phyloP scores from a whole-genome alignment of 2,113 vertebrate genomes.

The Saccopteryx leptura region DNA sequence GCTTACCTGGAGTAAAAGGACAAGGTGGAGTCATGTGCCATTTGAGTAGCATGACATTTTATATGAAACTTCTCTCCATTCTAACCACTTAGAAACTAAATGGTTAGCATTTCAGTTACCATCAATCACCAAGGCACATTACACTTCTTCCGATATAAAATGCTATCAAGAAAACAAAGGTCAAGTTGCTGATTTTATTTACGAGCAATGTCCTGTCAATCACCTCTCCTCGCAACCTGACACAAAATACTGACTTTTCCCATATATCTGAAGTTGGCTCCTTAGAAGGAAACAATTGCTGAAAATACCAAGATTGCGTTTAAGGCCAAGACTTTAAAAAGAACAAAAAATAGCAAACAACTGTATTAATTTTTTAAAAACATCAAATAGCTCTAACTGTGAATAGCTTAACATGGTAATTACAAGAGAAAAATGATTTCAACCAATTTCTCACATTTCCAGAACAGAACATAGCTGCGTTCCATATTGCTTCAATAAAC shows the following conservation, averaged over 20 bases:
- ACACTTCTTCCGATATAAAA: not conserved
- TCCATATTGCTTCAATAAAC: slow-evolving; percentile 61
- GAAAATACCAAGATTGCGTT: slow-evolving; percentile 13
- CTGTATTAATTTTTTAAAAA: not conserved
- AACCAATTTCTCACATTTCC: slow-evolving; percentile 24
- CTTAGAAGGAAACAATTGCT: slow-evolving; percentile 30
- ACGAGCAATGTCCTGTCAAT: not conserved
- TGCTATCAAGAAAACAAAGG: not conserved
- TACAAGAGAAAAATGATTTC: slow-evolving; percentile 49
- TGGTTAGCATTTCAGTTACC: not conserved
- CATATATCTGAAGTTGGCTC: not conserved
- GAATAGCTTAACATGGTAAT: slow-evolving; percentile 29
- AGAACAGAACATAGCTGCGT: slow-evolving; percentile 24
- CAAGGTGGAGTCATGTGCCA: not conserved
- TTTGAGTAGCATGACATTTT: slow-evolving; percentile 29
- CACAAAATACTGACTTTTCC: slow-evolving; percentile 8
- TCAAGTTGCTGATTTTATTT: slow-evolving; percentile 46
- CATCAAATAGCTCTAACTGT: not conserved
- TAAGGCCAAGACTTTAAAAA: not conserved
- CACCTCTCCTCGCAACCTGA: not conserved
- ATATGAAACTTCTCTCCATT: slow-evolving; percentile 29
- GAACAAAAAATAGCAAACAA: slow-evolving; percentile 45
- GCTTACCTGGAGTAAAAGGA: slow-evolving; percentile 19
- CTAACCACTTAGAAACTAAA: not conserved
- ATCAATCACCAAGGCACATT: not conserved